These are phyloP conservation scores for Elmis aenea DNA, from an alignment of 2,888 invertebrate genomes.

Conservation along the genomic window DNA sequence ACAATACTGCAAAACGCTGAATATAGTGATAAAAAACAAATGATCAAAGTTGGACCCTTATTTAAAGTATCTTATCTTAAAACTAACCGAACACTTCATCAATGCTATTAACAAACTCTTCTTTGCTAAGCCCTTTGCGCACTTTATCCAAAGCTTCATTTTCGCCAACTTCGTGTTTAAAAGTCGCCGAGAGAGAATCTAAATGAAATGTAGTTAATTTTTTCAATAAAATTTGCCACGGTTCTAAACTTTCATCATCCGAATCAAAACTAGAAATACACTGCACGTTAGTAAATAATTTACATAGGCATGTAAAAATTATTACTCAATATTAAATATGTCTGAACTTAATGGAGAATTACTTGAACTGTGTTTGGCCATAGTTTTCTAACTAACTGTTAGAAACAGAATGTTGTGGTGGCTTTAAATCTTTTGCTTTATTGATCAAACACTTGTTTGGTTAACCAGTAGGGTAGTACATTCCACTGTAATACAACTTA, in stretches of 20 bases:
- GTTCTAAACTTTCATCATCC: slow-evolving; percentile 25
- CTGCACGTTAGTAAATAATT: neutral
- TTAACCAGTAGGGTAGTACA: too few species aligned
- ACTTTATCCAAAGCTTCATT: slow-evolving; percentile 7
- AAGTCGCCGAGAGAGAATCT: slow-evolving; percentile 26
- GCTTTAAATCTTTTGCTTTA: too few species aligned
- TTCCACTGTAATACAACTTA: too few species aligned
- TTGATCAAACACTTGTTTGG: too few species aligned
- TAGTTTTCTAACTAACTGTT: too few species aligned
- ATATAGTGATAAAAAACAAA: too few species aligned
- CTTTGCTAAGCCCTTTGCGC: slow-evolving; percentile 31
- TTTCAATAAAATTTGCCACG: slow-evolving; percentile 32
- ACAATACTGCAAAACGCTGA: too few species aligned
- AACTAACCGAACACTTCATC: slow-evolving; percentile 37
- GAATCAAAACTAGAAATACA: slow-evolving; percentile 27
- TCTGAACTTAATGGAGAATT: neutral
- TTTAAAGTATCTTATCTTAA: too few species aligned
- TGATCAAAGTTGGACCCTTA: too few species aligned
- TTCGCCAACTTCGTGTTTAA: slow-evolving; percentile 23
- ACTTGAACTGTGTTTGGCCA: slow-evolving; percentile 5
- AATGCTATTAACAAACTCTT: slow-evolving; percentile 40
- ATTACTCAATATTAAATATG: slow-evolving; percentile 16
- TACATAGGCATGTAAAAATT: slow-evolving; percentile 1
- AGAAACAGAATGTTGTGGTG: too few species aligned
- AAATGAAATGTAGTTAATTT: slow-evolving; percentile 30